Base-by-base conservation (phyloP, 2,113 vertebrate species). In the Ranitomeya variabilis region DNA sequence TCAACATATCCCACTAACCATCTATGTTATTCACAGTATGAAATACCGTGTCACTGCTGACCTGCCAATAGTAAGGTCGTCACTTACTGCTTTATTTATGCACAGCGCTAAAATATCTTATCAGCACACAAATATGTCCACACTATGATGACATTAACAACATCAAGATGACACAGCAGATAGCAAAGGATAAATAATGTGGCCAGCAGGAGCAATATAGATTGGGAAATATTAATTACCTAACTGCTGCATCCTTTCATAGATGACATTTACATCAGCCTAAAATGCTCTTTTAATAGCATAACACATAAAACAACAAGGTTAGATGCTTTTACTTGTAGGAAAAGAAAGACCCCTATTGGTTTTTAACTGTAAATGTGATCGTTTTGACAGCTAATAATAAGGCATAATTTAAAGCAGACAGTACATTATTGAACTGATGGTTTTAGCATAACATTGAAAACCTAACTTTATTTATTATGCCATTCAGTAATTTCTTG, bases 101-200 rank as follows among this genome's bases (percentile, higher is more conserved):
- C 78, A 89, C 51, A 66, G 64, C 60, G 52, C 80, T 67, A 57
- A 78, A 84, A 89, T 67, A 82, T 77, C 81, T 89, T 89, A 89
- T 84, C 71, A 67, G 37, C 57, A 45, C 23, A 60, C 66, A 83
- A 84, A 89, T 83, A 84, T 89, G 71, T 84, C 60, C 60, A 69
- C 45, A 78, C 73, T 83, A 76, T 67, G 67, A 78, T 89, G 81
- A 89, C 86, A 87, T 82, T 87, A 81, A 87, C 86, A 87, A 87
- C 78, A 81, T 45, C 54, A 51, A 87, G 86, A 87, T 87, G 78
- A 69, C 81, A 89, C 23, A 77, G 18, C 21, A 26, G 87, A 84
- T 67, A 84, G 60, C 60, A 31, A 57, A 26, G 45, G 69, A 84
- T 83, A 88, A 88, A 88, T 55, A 83, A 23, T 83, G 31, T 51